A percentile compares a stretch with the other conserved stretches of the same genome.
Evolutionary conservation across 1,140 invertebrate genomes (phyloP).

Genomic region (Formica selysi): DNA sequence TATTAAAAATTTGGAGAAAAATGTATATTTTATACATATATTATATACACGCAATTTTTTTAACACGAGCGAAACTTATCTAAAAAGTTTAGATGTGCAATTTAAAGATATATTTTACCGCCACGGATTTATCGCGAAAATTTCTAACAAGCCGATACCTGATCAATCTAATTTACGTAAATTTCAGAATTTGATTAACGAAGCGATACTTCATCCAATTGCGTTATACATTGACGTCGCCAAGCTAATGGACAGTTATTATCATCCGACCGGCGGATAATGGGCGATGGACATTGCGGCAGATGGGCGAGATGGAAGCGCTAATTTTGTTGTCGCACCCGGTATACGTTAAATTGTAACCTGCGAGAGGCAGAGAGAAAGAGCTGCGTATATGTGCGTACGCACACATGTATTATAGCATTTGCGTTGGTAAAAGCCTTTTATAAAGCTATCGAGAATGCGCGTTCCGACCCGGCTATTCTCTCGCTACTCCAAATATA

Average conservation of each 20-base stretch:
- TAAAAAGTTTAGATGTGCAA: not conserved
- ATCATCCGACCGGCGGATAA: constrained; percentile 43
- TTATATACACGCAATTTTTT: not conserved
- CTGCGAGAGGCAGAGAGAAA: too few species aligned
- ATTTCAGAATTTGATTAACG: constrained; percentile 55
- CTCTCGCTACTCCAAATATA: not conserved
- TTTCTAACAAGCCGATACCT: constrained; percentile 1
- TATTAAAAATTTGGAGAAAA: too few species aligned
- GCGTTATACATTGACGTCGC: constrained; percentile 18
- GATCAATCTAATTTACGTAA: constrained; percentile 43
- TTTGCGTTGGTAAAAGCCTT: constrained; percentile 45
- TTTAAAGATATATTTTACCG: not conserved
- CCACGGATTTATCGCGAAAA: not conserved
- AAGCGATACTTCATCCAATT: constrained; percentile 47
- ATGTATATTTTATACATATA: too few species aligned
- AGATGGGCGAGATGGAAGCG: constrained; percentile 12
- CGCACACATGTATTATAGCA: constrained; percentile 29
- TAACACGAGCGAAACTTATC: not conserved
- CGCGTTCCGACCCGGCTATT: constrained; percentile 10
- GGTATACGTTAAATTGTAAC: constrained; percentile 33
- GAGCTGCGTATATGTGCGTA: not conserved
- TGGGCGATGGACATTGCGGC: constrained; percentile 44
- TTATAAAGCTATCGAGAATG: constrained; percentile 34
- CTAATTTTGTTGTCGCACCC: constrained; percentile 50
- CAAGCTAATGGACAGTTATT: constrained; percentile 58